Conservation (phyloP, 2,888 invertebrate species). For the Xanthia icteritia region DNA sequence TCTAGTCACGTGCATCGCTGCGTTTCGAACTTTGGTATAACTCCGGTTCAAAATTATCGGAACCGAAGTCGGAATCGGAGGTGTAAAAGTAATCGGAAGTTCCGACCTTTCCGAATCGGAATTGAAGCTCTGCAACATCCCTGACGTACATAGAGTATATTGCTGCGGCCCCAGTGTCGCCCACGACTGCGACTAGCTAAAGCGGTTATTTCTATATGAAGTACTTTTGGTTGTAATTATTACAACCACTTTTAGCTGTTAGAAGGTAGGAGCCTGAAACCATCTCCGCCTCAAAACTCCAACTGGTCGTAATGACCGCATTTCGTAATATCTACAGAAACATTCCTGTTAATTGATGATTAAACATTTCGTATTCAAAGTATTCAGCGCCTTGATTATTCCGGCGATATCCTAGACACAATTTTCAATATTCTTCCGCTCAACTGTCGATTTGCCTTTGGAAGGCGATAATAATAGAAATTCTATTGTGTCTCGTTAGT, state of each 20-base stretch:
- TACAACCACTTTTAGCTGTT: slow-evolving; percentile 5
- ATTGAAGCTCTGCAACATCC: too few relatives aligned
- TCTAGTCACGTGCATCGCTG: too few relatives aligned
- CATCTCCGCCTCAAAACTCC: neutral
- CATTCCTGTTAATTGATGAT: neutral
- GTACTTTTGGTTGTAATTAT: slow-evolving; percentile 31
- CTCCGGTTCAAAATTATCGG: too few relatives aligned
- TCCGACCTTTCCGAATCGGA: too few relatives aligned
- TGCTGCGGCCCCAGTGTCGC: slow-evolving; percentile 10
- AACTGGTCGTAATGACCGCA: neutral
- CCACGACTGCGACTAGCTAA: slow-evolving; percentile 15
- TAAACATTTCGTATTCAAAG: neutral
- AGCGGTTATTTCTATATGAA: slow-evolving; percentile 27
- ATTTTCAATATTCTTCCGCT: neutral
- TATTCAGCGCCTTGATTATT: neutral
- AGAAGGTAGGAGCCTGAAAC: neutral
- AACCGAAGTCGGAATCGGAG: too few relatives aligned
- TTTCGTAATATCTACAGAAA: neutral
- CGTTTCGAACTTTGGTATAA: too few relatives aligned
- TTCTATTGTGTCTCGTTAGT: too few relatives aligned
- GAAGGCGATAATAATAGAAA: too few relatives aligned
- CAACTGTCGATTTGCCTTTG: too few relatives aligned
- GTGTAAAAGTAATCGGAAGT: too few relatives aligned
- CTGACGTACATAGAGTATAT: neutral
- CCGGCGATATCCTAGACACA: neutral